Evolutionary conservation across 2,113 vertebrate genomes (phyloP), one percentile per base, ranked within the genome.

Genomic region (Mus pahari): DNA sequence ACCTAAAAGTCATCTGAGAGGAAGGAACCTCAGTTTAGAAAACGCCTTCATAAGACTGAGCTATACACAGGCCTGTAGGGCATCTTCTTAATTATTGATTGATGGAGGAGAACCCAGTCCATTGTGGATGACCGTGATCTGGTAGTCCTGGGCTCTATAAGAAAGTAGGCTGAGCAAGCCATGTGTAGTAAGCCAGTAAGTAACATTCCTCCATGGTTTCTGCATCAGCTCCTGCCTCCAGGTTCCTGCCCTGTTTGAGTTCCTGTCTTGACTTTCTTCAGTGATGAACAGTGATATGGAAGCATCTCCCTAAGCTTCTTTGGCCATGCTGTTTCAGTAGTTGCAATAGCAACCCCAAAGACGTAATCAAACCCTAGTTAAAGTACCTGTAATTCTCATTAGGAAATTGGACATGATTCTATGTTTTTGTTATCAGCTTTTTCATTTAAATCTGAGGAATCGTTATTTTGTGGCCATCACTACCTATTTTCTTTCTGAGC

Each of bases 361-460:
- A 66, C 4, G 28, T 64, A 64, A 64, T 64, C 24, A 64, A 64
- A 66, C 26, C 11, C 10, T 12, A 3, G 13, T 66, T 31, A 77
- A 53, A 28, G 55, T 79, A 26, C 1, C 64, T 79, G 1, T 45
- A 82, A 90, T 60, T 11, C 55, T 92, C 91, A 39, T 62, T 58
- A 55, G 58, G 45, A 94, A 90, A 78, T 7, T 86, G 53, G 36
- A 81, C 39, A 70, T 36, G 64, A 82, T 77, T 81, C 10, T 55
- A 39, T 90, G 58, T 95, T 90, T 89, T 95, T 55, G 1, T 83
- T 83, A 45, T 14, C 89, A 83, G 78, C 26, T 70, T 87, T 92
- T 89, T 89, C 60, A 62, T 75, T 89, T 12, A 94, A 97, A 92
- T 79, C 66, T n/a, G 16, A 36, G 33, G 33, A 92, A 24, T 62